phyloP scores from a whole-genome alignment of 2,888 invertebrate species.

The Eupithecia dodoneata region DNA sequence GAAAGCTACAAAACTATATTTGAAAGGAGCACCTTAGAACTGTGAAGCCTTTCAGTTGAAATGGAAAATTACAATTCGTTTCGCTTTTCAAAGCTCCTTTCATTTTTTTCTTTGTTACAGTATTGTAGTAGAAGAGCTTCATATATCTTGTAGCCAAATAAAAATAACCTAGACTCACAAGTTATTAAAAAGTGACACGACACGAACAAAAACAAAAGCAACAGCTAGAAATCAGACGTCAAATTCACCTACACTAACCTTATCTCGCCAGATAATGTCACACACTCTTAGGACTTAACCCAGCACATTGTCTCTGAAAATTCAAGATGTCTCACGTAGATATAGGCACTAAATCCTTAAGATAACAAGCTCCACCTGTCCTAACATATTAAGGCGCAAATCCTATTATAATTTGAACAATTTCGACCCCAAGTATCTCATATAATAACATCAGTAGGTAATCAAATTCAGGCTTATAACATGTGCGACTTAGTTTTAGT shows the following conservation, averaged over 20 bases:
- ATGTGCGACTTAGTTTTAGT: not conserved
- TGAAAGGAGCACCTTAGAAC: conserved; percentile 5
- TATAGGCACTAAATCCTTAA: conserved; percentile 22
- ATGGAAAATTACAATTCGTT: conserved; percentile 26
- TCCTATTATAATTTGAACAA: conserved; percentile 20
- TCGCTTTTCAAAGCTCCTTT: conserved; percentile 24
- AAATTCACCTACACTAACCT: conserved; percentile 11
- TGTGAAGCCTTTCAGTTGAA: conserved; percentile 16
- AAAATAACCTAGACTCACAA: not conserved
- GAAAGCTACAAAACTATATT: not conserved
- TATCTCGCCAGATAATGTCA: conserved; percentile 12
- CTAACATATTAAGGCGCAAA: conserved; percentile 24
- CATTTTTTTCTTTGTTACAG: conserved; percentile 12
- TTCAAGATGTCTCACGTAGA: conserved; percentile 14
- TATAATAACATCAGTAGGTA: conserved; percentile 13
- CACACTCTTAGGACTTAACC: not conserved
- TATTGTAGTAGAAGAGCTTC: conserved; percentile 1
- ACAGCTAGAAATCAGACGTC: conserved; percentile 2
- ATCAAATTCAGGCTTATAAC: conserved; percentile 11
- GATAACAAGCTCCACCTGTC: conserved; percentile 27
- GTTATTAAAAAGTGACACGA: not conserved
- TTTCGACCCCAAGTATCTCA: conserved; percentile 16
- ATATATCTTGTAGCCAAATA: not conserved
- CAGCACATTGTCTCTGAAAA: conserved; percentile 10
- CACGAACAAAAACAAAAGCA: not conserved